A percentile compares a stretch with the other conserved stretches of the same genome.
These are phyloP conservation scores for Parnassius orleans DNA, from an alignment of 2,888 invertebrate genomes.

Conservation along the genomic window DNA sequence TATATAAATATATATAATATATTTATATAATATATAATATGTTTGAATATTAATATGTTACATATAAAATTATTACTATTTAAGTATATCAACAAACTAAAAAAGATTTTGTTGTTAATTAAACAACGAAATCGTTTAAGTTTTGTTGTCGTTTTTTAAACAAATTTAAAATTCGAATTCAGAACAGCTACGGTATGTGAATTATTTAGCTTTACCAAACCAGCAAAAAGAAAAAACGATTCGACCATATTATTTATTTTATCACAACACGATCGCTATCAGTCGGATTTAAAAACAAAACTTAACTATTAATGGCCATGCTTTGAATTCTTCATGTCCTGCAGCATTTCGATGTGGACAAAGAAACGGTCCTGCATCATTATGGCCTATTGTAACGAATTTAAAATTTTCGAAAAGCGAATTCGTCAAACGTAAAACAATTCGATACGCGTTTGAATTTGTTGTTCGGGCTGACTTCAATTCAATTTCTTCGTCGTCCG, in stretches of 20 bases:
- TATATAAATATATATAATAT: too few relatives aligned
- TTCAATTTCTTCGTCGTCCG: conserved; percentile 77
- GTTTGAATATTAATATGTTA: neutral
- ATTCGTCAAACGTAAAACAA: conserved; percentile 81
- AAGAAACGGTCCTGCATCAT: conserved; percentile 76
- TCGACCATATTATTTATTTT: conserved; percentile 56
- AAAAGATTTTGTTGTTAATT: conserved; percentile 11
- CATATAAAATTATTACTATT: neutral
- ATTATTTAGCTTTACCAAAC: conserved; percentile 53
- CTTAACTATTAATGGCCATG: conserved; percentile 55
- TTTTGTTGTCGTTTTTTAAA: conserved; percentile 38
- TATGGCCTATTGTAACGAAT: conserved; percentile 77
- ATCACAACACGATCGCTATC: conserved; percentile 72
- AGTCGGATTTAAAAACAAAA: conserved; percentile 55
- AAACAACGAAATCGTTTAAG: conserved; percentile 33
- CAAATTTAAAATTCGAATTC: conserved; percentile 56
- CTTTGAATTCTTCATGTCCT: conserved; percentile 58
- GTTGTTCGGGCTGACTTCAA: conserved; percentile 75
- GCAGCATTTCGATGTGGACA: conserved; percentile 65
- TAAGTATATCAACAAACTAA: too few relatives aligned
- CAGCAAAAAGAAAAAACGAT: conserved; percentile 64
- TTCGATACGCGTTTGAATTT: conserved; percentile 80
- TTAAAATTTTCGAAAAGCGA: conserved; percentile 76
- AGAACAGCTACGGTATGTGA: conserved; percentile 49
- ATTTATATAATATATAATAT: too few relatives aligned